Percentiles rank a stretch among this genome's conserved stretches.
These are phyloP conservation scores for Heloderma charlesbogerti DNA, from an alignment of 2,113 vertebrate species.

Conservation along the genomic window DNA sequence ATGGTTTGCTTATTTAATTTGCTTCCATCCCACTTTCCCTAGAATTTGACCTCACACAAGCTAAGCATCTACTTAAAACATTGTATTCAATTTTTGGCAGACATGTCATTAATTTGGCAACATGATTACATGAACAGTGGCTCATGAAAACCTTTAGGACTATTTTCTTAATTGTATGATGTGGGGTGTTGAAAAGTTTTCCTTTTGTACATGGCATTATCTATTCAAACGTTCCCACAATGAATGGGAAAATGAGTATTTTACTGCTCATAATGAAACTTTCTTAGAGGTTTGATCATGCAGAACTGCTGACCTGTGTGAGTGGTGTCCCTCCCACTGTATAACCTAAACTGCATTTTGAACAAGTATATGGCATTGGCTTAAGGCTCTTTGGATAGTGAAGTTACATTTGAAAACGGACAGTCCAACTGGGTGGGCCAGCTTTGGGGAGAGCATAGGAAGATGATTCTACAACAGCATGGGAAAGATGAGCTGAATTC, in stretches of 20 bases:
- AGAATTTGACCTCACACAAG: not conserved
- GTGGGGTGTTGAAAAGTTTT: not conserved
- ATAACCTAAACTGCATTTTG: rapidly evolving
- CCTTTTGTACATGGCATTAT: not conserved
- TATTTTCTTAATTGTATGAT: not conserved
- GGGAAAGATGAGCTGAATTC: too few relatives aligned
- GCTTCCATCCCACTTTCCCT: slow-evolving; percentile 16
- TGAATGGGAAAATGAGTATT: slow-evolving; percentile 11
- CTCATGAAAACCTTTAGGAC: not conserved
- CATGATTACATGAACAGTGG: not conserved
- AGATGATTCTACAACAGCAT: too few relatives aligned
- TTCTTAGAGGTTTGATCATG: rapidly evolving
- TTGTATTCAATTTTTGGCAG: slow-evolving; percentile 29
- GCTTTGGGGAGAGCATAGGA: too few relatives aligned
- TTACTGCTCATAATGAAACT: not conserved
- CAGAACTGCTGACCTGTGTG: rapidly evolving
- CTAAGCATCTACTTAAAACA: not conserved
- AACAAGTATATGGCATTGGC: not conserved
- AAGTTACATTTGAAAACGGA: too few relatives aligned
- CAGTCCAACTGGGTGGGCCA: too few relatives aligned
- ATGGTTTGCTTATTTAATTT: not conserved
- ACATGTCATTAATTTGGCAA: not conserved
- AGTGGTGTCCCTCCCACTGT: rapidly evolving
- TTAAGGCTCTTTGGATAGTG: not conserved
- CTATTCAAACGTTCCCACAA: rapidly evolving